Percentiles rank a stretch among this genome's conserved stretches.
These are phyloP conservation scores for Valencia hispanica DNA, from an alignment of 2,797 vertebrate species.

Conservation along the genomic window DNA sequence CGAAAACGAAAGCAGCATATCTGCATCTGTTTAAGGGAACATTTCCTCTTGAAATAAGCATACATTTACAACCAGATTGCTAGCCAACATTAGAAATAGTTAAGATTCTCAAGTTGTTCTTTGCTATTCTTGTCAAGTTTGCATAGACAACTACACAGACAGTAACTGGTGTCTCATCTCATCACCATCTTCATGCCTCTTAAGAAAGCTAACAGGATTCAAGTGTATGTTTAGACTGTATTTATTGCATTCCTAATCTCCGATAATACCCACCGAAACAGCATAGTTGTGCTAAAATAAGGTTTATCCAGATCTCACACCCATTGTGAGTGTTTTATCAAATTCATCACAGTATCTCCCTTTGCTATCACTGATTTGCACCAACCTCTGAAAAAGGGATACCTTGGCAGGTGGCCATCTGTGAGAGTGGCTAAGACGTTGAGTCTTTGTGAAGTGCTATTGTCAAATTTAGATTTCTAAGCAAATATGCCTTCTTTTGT, in stretches of 20 bases:
- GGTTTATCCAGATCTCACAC: conserved; percentile 60
- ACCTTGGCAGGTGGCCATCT: conserved; percentile 9
- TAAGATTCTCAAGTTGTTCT: conserved; percentile 41
- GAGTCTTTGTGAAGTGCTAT: conserved; percentile 17
- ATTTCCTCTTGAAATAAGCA: not conserved
- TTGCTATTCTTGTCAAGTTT: conserved; percentile 21
- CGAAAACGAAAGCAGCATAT: not conserved
- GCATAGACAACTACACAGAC: conserved; percentile 48
- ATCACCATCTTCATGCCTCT: conserved; percentile 59
- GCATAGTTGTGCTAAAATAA: conserved; percentile 55
- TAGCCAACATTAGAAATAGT: conserved; percentile 24
- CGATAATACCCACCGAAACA: conserved; percentile 59
- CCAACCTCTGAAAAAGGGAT: conserved; percentile 38
- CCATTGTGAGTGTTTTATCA: conserved; percentile 43
- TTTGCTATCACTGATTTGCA: conserved; percentile 4
- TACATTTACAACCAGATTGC: too few relatives aligned
- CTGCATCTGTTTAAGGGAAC: not conserved
- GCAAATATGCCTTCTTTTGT: conserved; percentile 1
- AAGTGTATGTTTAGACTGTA: conserved; percentile 42
- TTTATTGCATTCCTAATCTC: conserved; percentile 66
- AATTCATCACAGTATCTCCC: conserved; percentile 23
- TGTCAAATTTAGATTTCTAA: conserved; percentile 26
- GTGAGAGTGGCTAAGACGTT: conserved; percentile 14
- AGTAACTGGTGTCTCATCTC: conserved; percentile 55
- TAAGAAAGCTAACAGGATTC: conserved; percentile 68